phyloP scores from a whole-genome alignment of 2,888 invertebrate species.

The Drosophila hamatofila region DNA sequence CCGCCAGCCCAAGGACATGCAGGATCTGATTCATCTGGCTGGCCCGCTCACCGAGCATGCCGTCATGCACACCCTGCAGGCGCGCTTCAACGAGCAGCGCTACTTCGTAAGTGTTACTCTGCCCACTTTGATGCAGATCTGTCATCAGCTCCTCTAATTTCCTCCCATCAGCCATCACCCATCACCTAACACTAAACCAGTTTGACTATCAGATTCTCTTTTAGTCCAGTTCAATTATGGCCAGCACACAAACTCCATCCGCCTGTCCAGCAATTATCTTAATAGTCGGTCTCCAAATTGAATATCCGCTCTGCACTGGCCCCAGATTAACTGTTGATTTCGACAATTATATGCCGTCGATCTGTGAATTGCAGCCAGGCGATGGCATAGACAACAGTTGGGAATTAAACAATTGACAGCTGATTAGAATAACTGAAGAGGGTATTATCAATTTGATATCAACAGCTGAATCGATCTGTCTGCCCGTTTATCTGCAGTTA shows the following conservation, averaged over 20 bases:
- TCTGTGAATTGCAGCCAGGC: neutral
- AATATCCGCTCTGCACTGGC: neutral
- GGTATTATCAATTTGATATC: neutral
- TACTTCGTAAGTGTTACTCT: conserved; percentile 90
- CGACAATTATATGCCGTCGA: conserved; percentile 12
- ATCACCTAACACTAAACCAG: conserved; percentile 4
- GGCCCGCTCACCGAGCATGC: conserved; percentile 98
- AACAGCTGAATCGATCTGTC: neutral
- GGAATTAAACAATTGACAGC: neutral
- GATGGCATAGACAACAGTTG: neutral
- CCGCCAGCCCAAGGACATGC: conserved; percentile 87
- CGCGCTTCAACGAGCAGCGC: conserved; percentile 93
- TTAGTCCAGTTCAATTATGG: conserved; percentile 1
- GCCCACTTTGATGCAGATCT: neutral
- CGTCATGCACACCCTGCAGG: conserved; percentile 95
- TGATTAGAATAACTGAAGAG: neutral
- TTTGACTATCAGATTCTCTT: conserved; percentile 26
- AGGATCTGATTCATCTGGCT: conserved; percentile 96
- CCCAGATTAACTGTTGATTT: conserved; percentile 6
- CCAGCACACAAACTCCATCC: conserved; percentile 6
- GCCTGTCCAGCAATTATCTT: conserved; percentile 51
- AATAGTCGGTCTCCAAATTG: conserved; percentile 46
- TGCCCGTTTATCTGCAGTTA: neutral
- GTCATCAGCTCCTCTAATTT: neutral
- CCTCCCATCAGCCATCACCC: too few relatives aligned